Evolutionary conservation across 2,797 vertebrate species (phyloP), one percentile per base, ranked within the genome.

Genomic region (Helostoma temminkii): DNA sequence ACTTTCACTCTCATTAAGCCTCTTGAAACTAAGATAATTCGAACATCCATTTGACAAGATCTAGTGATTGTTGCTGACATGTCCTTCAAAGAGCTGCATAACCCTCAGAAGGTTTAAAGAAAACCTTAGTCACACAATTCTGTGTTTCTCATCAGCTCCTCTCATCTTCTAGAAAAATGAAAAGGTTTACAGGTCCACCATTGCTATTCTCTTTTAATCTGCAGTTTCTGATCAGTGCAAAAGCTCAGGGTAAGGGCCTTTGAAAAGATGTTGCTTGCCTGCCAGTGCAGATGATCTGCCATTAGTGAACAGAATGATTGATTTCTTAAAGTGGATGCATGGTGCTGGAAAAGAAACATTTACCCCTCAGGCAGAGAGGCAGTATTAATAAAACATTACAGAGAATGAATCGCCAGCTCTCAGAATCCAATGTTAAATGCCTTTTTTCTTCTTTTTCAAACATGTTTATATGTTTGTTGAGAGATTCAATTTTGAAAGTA

Each of bases 311-410:
- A 76, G 75, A 82, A 82, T 91, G 88, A 93, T 87, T 88, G 90
- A 91, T 90, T 85, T 82, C 80, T 78, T 66, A 57, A 83, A 84
- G 72, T 70, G 84, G 58, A 87, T 81, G 71, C 82, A 85, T 86
- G 81, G 80, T 28, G 74, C 46, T 67, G 41, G 76, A 86, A 88
- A 84, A 86, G 76, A 85, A 88, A 86, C 79, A 90, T 85, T 89
- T 89, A 80, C 75, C 89, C 90, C 83, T 82, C 62, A 84, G 90
- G 90, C 86, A 81, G 71, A 82, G 69, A 82, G 56, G 67, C 77
- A 28, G 45, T 83, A 93, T 94, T 92, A 92, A 93, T 92, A 91
- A 93, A 92, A 91, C 90, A 93, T 94, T 92, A 91, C 66, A 83
- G 22, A 22, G 83, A 88, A 88, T 84, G 82, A 84, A 76, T 87